These are phyloP conservation scores for Dorcus hopei DNA, from an alignment of 2,888 invertebrate species.

Conservation along the genomic window DNA sequence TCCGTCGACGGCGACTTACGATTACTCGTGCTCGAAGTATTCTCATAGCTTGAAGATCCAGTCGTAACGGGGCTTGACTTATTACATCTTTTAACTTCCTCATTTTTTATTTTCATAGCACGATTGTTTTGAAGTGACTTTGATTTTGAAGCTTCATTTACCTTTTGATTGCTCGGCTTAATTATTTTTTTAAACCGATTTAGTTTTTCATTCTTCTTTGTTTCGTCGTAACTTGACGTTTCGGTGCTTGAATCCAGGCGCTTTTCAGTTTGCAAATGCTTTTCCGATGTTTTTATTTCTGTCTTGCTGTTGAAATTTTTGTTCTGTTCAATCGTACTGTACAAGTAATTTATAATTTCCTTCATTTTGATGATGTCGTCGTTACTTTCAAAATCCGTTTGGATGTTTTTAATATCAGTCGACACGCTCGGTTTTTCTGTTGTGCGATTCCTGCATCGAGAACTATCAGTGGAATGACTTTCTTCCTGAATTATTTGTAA, in stretches of 20 bases:
- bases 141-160: not conserved
- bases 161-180: not conserved
- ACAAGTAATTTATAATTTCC: conserved; percentile 14
- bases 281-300: not conserved
- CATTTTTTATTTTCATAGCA: not conserved
- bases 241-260: conserved; percentile 12
- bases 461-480: conserved; percentile 17
- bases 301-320: not conserved
- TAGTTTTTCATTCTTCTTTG: not conserved
- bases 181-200: not conserved
- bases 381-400: conserved; percentile 8
- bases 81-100: not conserved
- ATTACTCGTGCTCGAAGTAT: conserved; percentile 1
- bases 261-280: not conserved
- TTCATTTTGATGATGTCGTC: conserved; percentile 17
- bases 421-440: conserved; percentile 1
- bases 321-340: conserved; percentile 8
- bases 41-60: conserved; percentile 5
- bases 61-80: not conserved
- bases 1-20: not conserved
- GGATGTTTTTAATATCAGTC: conserved; percentile 7
- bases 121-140: not conserved
- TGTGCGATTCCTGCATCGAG: not conserved
- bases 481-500: conserved; percentile 18
- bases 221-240: conserved; percentile 3